Conservation (phyloP, 2,113 vertebrate species). For the Brachirus orientalis region DNA sequence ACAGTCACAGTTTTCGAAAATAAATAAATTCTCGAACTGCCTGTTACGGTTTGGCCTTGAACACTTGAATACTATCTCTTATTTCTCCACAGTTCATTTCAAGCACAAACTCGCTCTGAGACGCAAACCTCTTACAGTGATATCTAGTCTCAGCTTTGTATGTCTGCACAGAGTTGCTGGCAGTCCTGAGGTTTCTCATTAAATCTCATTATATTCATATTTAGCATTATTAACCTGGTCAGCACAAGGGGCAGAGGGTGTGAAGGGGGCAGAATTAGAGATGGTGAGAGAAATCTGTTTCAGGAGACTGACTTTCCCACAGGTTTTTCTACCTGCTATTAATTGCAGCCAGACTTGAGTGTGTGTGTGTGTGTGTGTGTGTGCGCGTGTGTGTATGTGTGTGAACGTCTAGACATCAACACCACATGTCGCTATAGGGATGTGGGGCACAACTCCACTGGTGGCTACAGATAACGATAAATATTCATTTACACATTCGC, state of each 20-base stretch:
- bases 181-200: constrained; percentile 60
- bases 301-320: too few species aligned
- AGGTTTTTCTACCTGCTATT: constrained; percentile 27
- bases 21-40: background rate
- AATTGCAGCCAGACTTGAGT: constrained; percentile 14
- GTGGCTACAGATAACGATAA: background rate
- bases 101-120: too few species aligned
- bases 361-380: too few species aligned
- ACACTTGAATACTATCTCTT: background rate
- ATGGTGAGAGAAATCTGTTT: constrained; percentile 27
- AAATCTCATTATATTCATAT: constrained; percentile 74
- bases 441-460: background rate
- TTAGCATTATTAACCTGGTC: constrained; percentile 63
- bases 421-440: background rate
- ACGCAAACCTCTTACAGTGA: constrained; percentile 40
- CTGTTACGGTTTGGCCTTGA: background rate
- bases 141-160: constrained; percentile 56
- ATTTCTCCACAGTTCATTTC: constrained; percentile 44
- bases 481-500: constrained; percentile 25
- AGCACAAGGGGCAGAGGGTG: too few species aligned
- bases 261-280: constrained; percentile 53
- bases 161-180: constrained; percentile 33
- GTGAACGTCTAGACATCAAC: constrained; percentile 7
- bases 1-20: background rate
- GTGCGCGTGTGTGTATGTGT: too few species aligned